Evolutionary conservation across 2,888 invertebrate species (phyloP), one percentile per base, ranked within the genome.

Genomic region (Cryptus armator): DNA sequence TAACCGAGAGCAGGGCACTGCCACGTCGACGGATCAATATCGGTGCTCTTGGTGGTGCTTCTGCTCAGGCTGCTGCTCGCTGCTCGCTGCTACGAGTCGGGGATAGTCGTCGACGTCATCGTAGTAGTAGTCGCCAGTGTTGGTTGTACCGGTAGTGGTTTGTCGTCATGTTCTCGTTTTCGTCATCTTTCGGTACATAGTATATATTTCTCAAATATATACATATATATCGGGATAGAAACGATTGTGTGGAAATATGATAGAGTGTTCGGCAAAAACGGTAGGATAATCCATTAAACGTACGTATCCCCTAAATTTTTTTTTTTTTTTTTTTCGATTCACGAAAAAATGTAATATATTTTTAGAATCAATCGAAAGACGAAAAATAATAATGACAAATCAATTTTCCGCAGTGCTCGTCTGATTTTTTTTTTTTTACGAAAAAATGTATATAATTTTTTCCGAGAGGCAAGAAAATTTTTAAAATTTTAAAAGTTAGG

Each of bases 21-120:
- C 89, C 87, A 89, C 89, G 90, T 90, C 89, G 89, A 83, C 89
- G 92, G 92, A 92, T 92, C 92, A 91, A 92, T 92, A 92, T 92
- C 91, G 91, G 89, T 66, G 81, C 75, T 59, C 77, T 81, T 48
- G 74, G 68, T 48, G 74, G 68, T 81, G 85, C 80, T 85, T 83
- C 82, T 85, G 76, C 80, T 79, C 76, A 80, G 85, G 70, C 85
- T 80, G 79, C 70, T 75, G 70, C 75, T 64, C 78, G 80, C 79
- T 66, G 74, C 72, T 83, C 76, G 44, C 77, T 51, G 66, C 56
- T 75, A 59, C 44, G 81, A 72, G 76, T 77, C 46, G 68, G 68
- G 68, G 56, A 53, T 68, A 64, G 59, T 48, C 37, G 44, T 44
- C 29, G 53, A 43, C 32, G 24, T 68, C 67, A 44, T 59, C 62